These are phyloP conservation scores for Boloria euphrosyne DNA, from an alignment of 2,888 invertebrate genomes.

Conservation along the genomic window DNA sequence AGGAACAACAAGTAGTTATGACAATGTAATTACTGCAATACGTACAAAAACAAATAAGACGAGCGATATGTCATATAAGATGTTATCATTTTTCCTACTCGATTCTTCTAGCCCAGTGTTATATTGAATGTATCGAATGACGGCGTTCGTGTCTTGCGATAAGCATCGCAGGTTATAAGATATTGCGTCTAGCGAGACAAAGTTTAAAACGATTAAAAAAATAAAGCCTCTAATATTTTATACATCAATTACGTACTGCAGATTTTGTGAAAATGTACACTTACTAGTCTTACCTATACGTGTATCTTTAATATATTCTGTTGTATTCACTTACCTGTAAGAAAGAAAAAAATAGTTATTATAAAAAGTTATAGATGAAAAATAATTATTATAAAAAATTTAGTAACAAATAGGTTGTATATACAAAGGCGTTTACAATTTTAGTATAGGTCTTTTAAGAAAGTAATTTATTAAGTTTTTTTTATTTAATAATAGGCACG, in stretches of 20 bases:
- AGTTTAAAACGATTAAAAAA: slow-evolving; percentile 15
- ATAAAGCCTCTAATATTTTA: not conserved
- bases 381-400: too few species aligned
- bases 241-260: not conserved
- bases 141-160: slow-evolving; percentile 38
- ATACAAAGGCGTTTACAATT: too few species aligned
- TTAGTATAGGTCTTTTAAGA: too few species aligned
- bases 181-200: slow-evolving; percentile 29
- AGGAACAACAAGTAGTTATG: too few species aligned
- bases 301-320: too few species aligned
- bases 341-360: slow-evolving; percentile 37
- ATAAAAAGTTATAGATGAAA: not conserved
- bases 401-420: too few species aligned
- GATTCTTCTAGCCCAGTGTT: slow-evolving; percentile 35
- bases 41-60: slow-evolving; percentile 14
- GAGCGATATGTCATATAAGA: slow-evolving; percentile 25
- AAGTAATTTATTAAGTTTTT: too few species aligned
- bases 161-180: slow-evolving; percentile 30
- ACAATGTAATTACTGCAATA: slow-evolving; percentile 1
- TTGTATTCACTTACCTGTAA: slow-evolving; percentile 52
- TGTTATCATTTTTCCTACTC: slow-evolving; percentile 43
- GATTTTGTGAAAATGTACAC: too few species aligned
- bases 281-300: too few species aligned
- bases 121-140: slow-evolving; percentile 41
- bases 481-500: too few species aligned